phyloP scores from a whole-genome alignment of 2,797 vertebrate genomes.

The Propithecus deckenii region DNA sequence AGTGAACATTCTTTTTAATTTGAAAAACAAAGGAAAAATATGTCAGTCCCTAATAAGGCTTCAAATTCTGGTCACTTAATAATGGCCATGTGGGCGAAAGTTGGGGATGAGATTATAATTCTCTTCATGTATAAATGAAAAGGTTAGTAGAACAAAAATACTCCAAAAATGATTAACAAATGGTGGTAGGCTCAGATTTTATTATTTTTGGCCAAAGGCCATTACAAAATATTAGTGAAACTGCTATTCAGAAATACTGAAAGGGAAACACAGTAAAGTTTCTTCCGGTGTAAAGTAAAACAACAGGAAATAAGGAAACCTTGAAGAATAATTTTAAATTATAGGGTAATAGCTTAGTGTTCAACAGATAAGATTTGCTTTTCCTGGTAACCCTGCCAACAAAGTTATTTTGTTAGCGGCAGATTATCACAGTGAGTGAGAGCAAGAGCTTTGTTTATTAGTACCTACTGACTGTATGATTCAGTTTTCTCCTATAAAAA shows the following conservation, averaged over 20 bases:
- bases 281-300: not conserved
- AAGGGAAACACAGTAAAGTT: not conserved
- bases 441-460: not conserved
- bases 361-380: not conserved
- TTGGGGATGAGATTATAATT: not conserved
- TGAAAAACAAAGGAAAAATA: not conserved
- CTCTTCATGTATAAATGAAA: not conserved
- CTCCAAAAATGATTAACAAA: not conserved
- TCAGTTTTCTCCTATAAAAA: not conserved
- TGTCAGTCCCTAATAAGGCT: not conserved
- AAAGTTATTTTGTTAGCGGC: not conserved
- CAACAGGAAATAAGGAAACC: not conserved
- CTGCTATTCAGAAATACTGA: not conserved
- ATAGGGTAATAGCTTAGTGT: not conserved
- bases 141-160: not conserved
- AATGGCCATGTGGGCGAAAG: not conserved
- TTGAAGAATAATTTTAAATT: constrained; percentile 18
- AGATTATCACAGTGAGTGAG: not conserved
- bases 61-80: not conserved
- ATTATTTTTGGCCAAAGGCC: constrained; percentile 1
- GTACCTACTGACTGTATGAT: not conserved
- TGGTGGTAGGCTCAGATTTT: not conserved
- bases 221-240: not conserved
- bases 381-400: not conserved
- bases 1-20: not conserved